These are phyloP conservation scores for Microtus montanus DNA, from an alignment of 2,113 vertebrate genomes.

Conservation along the genomic window DNA sequence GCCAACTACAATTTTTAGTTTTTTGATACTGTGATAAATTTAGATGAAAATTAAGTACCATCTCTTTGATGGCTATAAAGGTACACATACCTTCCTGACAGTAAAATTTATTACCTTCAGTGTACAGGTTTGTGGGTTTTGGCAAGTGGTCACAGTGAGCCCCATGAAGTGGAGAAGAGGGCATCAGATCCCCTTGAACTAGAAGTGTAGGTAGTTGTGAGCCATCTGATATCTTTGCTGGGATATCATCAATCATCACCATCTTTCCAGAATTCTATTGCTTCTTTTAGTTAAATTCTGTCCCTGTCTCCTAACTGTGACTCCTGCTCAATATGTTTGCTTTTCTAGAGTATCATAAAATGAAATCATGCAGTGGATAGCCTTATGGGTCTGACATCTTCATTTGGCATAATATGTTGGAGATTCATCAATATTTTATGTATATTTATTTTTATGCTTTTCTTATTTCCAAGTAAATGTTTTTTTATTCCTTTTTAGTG, in stretches of 20 bases:
- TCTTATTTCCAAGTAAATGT: neutral
- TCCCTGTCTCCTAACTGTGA: neutral
- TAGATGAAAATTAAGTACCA: conserved; percentile 41
- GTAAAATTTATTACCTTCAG: neutral
- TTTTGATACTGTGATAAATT: conserved; percentile 12
- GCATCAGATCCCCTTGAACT: no score
- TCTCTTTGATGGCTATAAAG: conserved; percentile 16
- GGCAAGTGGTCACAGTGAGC: neutral
- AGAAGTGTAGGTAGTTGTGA: no score
- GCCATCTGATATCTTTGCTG: no score
- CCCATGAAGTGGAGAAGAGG: no score
- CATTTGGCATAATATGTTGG: neutral
- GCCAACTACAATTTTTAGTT: conserved; percentile 8
- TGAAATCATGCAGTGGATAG: neutral
- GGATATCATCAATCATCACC: neutral
- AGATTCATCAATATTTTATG: neutral
- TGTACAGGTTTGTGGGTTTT: neutral
- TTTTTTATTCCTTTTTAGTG: conserved; percentile 15
- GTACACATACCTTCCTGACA: neutral
- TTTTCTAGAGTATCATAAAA: conserved; percentile 9
- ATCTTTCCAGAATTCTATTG: neutral
- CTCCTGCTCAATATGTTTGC: neutral
- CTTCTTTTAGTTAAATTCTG: conserved; percentile 1
- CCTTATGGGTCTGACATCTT: neutral
- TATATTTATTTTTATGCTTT: neutral